Evolutionary conservation across 2,113 vertebrate species (phyloP).

Genomic region (Laticauda laticaudata): DNA sequence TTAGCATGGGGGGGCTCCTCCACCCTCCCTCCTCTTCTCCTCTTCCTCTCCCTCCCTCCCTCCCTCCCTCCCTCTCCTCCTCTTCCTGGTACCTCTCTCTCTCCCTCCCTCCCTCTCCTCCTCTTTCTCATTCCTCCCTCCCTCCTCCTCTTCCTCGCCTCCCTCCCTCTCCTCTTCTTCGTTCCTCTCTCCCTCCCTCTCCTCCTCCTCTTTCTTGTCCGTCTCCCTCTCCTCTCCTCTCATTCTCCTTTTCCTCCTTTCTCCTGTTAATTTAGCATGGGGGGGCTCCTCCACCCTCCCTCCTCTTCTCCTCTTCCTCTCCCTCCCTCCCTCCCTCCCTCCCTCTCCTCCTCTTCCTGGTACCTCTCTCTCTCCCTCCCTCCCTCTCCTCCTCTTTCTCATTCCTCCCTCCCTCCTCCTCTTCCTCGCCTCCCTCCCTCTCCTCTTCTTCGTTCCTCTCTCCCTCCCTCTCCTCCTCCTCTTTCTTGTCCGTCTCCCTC

Average conservation of each 20-base stretch:
- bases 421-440: rapidly evolving
- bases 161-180: rapidly evolving
- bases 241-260: too few species aligned
- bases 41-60: rapidly evolving
- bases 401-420: rapidly evolving
- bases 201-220: rapidly evolving
- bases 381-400: rapidly evolving
- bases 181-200: rapidly evolving
- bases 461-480: too few species aligned
- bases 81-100: too few species aligned
- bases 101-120: rapidly evolving
- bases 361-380: rapidly evolving
- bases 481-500: too few species aligned
- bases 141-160: rapidly evolving
- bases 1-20: too few species aligned
- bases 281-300: too few species aligned
- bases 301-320: rapidly evolving
- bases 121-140: rapidly evolving
- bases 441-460: too few species aligned
- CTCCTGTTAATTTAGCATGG: too few species aligned
- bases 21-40: rapidly evolving
- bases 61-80: rapidly evolving
- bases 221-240: too few species aligned
- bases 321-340: too few species aligned
- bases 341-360: rapidly evolving